Base-by-base conservation (phyloP, 2,888 invertebrate genomes). In the Drosophila nigritarsus region DNA sequence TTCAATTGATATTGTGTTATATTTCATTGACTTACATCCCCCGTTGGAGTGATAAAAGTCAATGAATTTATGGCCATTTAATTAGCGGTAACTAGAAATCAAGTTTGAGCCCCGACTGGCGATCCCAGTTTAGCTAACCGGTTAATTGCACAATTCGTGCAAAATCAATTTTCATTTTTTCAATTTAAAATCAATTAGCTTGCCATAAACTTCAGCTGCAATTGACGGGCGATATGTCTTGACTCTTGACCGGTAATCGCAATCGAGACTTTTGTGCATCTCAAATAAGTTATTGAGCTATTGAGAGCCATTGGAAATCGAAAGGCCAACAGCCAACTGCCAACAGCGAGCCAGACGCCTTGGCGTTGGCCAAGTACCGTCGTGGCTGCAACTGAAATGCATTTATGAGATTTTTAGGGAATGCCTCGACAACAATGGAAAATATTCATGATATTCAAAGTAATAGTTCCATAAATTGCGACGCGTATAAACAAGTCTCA, bases 391-490 rank as follows among this genome's bases (percentile, higher is more conserved):
- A 51, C 38, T 30, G 29, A 18, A 42, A 15, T 7, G 18, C 34
- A 8, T n/a, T 38, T 38, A 13, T 8, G 45, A 15, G 45, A 45
- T 45, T 13, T 24, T 24, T 18, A 24, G 24, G 45, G 45, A 45
- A 45, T 24, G 24, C 45, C 24, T 11, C 18, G 27, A n/a, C 55
- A 38, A 55, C 38, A 13, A 86, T 82, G 87, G 90, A 83, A 83
- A 90, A 83, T 90, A 89, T 87, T 80, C 80, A 83, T 83, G 82
- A 90, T 86, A 89, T 91, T 90, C 83, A 91, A 84, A 70, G 84
- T 90, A 87, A 92, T 92, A 91, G 91, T 89, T 90, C 82, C 90
- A 83, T 88, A 91, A 92, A 91, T 86, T 84, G 80, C 75, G 80
- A 55, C 72, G 79, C 74, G 73, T 78, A 76, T 80, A 82, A 80